Base-by-base conservation (phyloP, 2,888 invertebrate species). In the Heliconius sara region DNA sequence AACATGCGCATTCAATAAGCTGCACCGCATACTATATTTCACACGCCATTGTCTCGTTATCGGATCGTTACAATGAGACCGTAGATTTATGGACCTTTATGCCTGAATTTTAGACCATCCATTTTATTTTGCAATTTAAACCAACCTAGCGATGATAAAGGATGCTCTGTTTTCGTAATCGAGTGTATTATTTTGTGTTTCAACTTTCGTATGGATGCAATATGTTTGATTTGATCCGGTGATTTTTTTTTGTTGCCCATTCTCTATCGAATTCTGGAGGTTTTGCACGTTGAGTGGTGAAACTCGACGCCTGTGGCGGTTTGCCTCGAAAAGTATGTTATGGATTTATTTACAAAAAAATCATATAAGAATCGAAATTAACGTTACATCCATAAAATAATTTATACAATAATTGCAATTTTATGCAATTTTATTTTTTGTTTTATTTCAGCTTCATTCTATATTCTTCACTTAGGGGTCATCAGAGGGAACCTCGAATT, bases 41-140 rank as follows among this genome's bases (percentile, higher is more conserved):
- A 90, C 82, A 73, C 83, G 79, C 85, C 82, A 88, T 89, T 90
- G 90, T 90, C 78, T 85, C 82, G 87, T 84, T 91, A 90, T 90
- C 89, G 87, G 86, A 87, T 84, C 84, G 87, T 85, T 86, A 90
- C 89, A 90, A 89, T 83, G 82, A 70, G 77, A 75, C 79, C 78
- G 76, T 79, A 78, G 88, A 91, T 91, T 91, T 91, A 91, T 89
- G 83, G 71, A 79, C 82, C 79, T 81, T 82, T 82, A 80, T 80
- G 80, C 82, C 57, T 76, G 72, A 76, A 81, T 79, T 81, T 79
- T 78, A 76, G 80, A 81, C 76, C 76, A 79, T 82, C 79, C 81
- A 82, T 82, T 82, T 82, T 81, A 81, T 82, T 80, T 82, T 81
- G 82, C 81, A 82, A 81, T 82, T 81, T 82, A 77, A 79, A 67